Conservation (phyloP, 2,797 vertebrate species). For the Coccyzus lansbergi region DNA sequence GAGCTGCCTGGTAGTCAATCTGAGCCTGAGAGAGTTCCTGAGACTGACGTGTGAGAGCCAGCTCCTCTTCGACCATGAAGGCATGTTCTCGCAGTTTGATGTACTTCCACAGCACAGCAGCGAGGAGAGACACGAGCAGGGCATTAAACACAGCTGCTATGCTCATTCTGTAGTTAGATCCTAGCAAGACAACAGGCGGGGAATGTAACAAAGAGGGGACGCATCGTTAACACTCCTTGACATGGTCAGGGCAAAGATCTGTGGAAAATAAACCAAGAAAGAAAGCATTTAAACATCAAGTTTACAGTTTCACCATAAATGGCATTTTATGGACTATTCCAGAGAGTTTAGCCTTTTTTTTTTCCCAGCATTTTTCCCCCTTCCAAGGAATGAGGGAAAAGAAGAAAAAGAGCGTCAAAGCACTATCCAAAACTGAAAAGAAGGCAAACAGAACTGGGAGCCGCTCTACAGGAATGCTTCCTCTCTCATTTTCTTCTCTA, state of each 20-base stretch:
- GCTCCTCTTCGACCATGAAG: conserved; percentile 87
- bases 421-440: neutral
- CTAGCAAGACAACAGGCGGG: conserved; percentile 77
- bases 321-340: neutral
- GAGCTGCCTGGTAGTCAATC: conserved; percentile 91
- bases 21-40: conserved; percentile 84
- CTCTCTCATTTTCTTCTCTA: neutral
- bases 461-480: neutral
- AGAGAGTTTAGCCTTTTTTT: neutral
- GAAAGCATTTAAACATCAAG: neutral
- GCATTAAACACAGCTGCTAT: conserved; percentile 90
- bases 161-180: conserved; percentile 88
- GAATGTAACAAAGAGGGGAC: conserved; percentile 25
- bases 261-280: conserved; percentile 29
- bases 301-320: neutral
- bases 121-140: conserved; percentile 90
- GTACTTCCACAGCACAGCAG: conserved; percentile 95
- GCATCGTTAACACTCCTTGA: conserved; percentile 69
- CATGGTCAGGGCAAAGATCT: conserved; percentile 60
- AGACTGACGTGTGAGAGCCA: conserved; percentile 85
- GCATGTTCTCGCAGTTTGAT: conserved; percentile 87
- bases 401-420: neutral
- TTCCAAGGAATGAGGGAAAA: neutral
- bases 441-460: neutral
- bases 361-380: neutral